Evolutionary conservation across 1,140 invertebrate species (phyloP).

Genomic region (Calliopsis andreniformis): DNA sequence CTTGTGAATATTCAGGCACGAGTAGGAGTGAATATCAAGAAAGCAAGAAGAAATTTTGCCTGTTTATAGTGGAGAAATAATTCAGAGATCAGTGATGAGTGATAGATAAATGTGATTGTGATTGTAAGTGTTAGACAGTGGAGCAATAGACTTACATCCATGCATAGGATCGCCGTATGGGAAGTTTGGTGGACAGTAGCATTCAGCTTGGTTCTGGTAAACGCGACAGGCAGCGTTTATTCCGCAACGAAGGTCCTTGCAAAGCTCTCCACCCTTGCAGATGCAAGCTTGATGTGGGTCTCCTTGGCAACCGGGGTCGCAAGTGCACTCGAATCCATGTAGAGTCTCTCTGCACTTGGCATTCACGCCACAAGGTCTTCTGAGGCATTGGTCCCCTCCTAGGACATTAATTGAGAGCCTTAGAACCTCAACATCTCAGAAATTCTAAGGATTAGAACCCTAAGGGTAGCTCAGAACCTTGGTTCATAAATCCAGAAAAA

Average conservation of each 20-base stretch:
- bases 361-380: conserved; percentile 92
- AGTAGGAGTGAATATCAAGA: too few relatives aligned
- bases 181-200: conserved; percentile 91
- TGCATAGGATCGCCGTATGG: conserved; percentile 92
- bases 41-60: too few relatives aligned
- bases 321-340: conserved; percentile 89
- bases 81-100: too few relatives aligned
- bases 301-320: conserved; percentile 89
- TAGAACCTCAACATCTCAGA: too few relatives aligned
- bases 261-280: conserved; percentile 86
- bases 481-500: not conserved
- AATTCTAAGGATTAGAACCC: too few relatives aligned
- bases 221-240: conserved; percentile 90
- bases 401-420: not conserved
- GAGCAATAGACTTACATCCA: conserved; percentile 92
- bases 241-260: conserved; percentile 89
- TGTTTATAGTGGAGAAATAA: too few relatives aligned
- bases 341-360: conserved; percentile 88
- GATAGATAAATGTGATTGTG: too few relatives aligned
- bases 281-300: conserved; percentile 90
- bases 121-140: too few relatives aligned
- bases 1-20: not conserved
- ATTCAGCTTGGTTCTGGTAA: conserved; percentile 86
- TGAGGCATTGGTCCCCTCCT: conserved; percentile 86
- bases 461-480: too few relatives aligned